Conservation (phyloP, 2,888 invertebrate species). For the Meteorus colon region DNA sequence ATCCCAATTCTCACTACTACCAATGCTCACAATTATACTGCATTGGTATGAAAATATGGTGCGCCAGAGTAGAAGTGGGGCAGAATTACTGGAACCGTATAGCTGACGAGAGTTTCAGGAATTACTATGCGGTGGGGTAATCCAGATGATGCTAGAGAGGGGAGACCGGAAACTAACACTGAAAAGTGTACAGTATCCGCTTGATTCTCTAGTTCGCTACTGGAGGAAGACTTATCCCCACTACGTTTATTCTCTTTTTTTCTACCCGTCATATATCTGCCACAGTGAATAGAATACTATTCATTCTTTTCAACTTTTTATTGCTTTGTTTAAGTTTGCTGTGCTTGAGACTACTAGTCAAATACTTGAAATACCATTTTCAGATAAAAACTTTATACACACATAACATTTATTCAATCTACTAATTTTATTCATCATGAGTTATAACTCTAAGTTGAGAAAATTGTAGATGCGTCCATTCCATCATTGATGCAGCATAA, state of each 20-base stretch:
- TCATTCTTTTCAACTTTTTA: background rate
- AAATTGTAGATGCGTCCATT: too few relatives aligned
- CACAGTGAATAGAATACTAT: background rate
- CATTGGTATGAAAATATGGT: conserved; percentile 11
- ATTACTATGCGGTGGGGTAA: conserved; percentile 43
- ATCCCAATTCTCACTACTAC: conserved; percentile 18
- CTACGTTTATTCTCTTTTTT: background rate
- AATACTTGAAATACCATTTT: background rate
- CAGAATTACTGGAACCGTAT: conserved; percentile 28
- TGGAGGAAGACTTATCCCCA: background rate
- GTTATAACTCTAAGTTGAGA: too few relatives aligned
- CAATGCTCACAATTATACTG: conserved; percentile 32
- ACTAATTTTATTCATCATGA: too few relatives aligned
- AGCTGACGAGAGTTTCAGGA: conserved; percentile 41
- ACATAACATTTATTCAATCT: background rate
- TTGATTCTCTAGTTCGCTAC: conserved; percentile 14
- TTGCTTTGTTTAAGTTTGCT: background rate
- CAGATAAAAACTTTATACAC: background rate
- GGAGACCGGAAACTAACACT: background rate
- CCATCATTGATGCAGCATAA: too few relatives aligned
- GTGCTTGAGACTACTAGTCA: background rate
- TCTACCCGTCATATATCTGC: background rate
- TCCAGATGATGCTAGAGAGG: conserved; percentile 14
- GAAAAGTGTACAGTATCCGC: conserved; percentile 15
- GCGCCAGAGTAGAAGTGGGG: conserved; percentile 1